A percentile compares a stretch with the other conserved stretches of the same genome.
These are phyloP conservation scores for Drosophila algonquin DNA, from an alignment of 2,888 invertebrate genomes.

Conservation along the genomic window DNA sequence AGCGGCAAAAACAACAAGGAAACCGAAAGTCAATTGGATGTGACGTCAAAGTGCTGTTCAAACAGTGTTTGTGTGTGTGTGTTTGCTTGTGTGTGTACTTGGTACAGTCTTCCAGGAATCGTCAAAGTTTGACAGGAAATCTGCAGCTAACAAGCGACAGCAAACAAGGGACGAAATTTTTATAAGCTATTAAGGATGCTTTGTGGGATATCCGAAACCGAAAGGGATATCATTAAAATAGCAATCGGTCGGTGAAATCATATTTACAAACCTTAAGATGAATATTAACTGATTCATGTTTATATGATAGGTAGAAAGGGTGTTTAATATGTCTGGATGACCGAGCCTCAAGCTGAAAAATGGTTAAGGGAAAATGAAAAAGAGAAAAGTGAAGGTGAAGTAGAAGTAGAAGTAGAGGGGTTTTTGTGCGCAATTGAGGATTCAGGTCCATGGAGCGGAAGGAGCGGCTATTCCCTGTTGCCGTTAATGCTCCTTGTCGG, in stretches of 20 bases:
- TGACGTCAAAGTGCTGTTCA: constrained; percentile 30
- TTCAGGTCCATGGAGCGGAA: constrained; percentile 3
- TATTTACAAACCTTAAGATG: too few species aligned
- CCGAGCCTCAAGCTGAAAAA: not conserved
- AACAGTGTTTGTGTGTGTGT: not conserved
- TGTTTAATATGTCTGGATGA: not conserved
- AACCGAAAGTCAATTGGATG: not conserved
- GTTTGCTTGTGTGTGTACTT: not conserved
- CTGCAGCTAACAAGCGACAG: not conserved
- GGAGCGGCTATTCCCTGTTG: not conserved
- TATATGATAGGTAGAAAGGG: not conserved
- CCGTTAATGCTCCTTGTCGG: constrained; percentile 22
- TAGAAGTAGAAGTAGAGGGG: not conserved
- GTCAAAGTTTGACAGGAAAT: constrained; percentile 3
- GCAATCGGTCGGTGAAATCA: not conserved
- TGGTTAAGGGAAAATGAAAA: not conserved
- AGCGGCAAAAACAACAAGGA: constrained; percentile 23
- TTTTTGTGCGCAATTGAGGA: too few species aligned
- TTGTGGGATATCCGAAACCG: not conserved
- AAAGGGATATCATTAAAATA: not conserved
- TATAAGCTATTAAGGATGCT: not conserved
- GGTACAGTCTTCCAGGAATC: not conserved
- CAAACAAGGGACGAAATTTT: not conserved
- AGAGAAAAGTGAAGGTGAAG: not conserved
- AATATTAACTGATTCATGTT: too few species aligned